Evolutionary conservation across 2,888 invertebrate species (phyloP).

Genomic region (Cheilosia impressa): DNA sequence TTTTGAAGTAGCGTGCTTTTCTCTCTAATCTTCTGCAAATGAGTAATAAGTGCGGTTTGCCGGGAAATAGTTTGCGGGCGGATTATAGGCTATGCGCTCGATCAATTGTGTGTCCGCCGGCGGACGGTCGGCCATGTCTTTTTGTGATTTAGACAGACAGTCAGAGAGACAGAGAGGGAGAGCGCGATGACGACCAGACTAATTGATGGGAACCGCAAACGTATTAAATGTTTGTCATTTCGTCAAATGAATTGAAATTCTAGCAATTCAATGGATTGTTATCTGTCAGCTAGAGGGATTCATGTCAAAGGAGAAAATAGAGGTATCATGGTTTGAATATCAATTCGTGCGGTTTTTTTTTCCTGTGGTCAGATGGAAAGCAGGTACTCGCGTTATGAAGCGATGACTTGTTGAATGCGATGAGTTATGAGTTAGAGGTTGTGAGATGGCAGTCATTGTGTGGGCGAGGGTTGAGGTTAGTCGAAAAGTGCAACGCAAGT

Average conservation of each 20-base stretch:
- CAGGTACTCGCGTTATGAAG: constrained; percentile 26
- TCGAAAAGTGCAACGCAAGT: too few species aligned
- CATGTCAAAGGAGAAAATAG: constrained; percentile 55
- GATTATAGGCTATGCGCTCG: constrained; percentile 38
- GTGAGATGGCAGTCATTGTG: background rate
- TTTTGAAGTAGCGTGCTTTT: constrained; percentile 63
- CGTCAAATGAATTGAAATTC: constrained; percentile 65
- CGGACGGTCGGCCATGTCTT: constrained; percentile 23
- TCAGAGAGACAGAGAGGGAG: background rate
- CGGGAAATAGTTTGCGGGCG: constrained; percentile 42
- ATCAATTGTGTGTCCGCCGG: constrained; percentile 63
- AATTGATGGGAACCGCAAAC: constrained; percentile 59
- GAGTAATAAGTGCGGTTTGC: constrained; percentile 64
- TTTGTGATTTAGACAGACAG: constrained; percentile 36
- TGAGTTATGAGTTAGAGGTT: background rate
- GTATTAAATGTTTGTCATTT: constrained; percentile 56
- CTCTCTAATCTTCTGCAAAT: constrained; percentile 69
- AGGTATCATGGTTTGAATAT: constrained; percentile 69
- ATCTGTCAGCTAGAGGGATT: constrained; percentile 62
- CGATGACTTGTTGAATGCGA: constrained; percentile 16
- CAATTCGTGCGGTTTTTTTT: constrained; percentile 27
- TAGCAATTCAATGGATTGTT: constrained; percentile 56
- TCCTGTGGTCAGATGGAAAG: constrained; percentile 6
- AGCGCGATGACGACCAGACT: constrained; percentile 12
- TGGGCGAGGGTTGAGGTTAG: too few species aligned